These are phyloP conservation scores for Odontamblyopus rebecca DNA, from an alignment of 2,797 vertebrate species.

Conservation along the genomic window DNA sequence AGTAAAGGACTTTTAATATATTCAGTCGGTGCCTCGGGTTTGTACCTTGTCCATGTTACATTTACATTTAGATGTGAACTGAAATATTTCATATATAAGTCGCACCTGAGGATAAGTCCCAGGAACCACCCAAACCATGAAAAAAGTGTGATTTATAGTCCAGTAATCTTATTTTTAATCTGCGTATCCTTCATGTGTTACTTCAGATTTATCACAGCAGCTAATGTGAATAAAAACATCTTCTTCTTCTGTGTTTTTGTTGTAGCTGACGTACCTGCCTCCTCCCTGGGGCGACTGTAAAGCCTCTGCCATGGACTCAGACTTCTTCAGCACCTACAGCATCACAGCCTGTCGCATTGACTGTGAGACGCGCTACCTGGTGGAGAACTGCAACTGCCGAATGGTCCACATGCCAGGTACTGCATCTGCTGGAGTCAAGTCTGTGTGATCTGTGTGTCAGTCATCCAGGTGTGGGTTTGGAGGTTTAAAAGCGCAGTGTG, in stretches of 20 bases:
- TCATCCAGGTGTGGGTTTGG: too few species aligned
- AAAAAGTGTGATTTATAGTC: too few species aligned
- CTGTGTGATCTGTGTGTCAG: too few species aligned
- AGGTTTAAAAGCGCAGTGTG: too few species aligned
- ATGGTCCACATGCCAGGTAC: slow-evolving; percentile 99
- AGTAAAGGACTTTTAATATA: too few species aligned
- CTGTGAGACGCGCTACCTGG: slow-evolving; percentile 96
- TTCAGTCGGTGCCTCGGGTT: too few species aligned
- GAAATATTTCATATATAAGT: too few species aligned
- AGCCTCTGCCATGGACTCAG: slow-evolving; percentile 86
- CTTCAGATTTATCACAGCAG: background rate
- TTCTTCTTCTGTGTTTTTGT: background rate
- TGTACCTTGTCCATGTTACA: too few species aligned
- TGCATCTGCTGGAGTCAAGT: too few species aligned
- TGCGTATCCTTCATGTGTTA: background rate
- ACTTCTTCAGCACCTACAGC: slow-evolving; percentile 96
- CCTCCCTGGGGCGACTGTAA: slow-evolving; percentile 98
- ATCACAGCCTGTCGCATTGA: slow-evolving; percentile 97
- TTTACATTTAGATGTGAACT: too few species aligned
- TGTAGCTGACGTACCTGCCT: slow-evolving; percentile 93
- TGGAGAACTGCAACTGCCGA: slow-evolving; percentile 99
- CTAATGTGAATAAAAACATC: background rate
- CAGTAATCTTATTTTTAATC: background rate
- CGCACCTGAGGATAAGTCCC: too few species aligned
- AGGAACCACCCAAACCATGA: too few species aligned